Evolutionary conservation across 2,888 invertebrate species (phyloP).

Genomic region (Nephrotoma flavescens): DNA sequence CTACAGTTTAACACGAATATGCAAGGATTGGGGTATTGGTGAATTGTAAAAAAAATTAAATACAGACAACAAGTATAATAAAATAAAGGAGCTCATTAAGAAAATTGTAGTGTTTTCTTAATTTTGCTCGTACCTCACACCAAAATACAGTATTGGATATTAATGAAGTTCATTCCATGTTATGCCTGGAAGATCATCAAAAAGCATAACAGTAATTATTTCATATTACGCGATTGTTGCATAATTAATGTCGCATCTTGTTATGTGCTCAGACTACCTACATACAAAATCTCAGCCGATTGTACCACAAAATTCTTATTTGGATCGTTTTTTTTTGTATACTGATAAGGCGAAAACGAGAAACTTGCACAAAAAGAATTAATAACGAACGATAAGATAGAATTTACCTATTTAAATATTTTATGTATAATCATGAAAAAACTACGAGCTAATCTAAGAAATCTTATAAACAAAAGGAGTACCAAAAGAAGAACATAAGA

Average conservation of each 20-base stretch:
- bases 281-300: neutral
- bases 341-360: neutral
- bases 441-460: neutral
- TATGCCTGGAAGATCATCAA: neutral
- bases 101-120: neutral
- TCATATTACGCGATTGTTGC: neutral
- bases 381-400: neutral
- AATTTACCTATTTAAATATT: neutral
- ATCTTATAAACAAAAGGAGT: neutral
- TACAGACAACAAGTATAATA: neutral
- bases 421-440: neutral
- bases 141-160: neutral
- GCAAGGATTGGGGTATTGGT: no score
- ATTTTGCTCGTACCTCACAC: neutral
- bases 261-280: no score
- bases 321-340: neutral
- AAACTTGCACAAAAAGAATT: neutral
- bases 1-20: no score
- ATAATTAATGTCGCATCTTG: neutral
- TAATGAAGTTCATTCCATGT: neutral
- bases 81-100: neutral
- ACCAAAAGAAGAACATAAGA: neutral
- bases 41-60: no score
- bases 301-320: no score
- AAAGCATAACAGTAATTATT: neutral